Conservation (phyloP, 2,797 vertebrate species). For the Australoheros facetus region DNA sequence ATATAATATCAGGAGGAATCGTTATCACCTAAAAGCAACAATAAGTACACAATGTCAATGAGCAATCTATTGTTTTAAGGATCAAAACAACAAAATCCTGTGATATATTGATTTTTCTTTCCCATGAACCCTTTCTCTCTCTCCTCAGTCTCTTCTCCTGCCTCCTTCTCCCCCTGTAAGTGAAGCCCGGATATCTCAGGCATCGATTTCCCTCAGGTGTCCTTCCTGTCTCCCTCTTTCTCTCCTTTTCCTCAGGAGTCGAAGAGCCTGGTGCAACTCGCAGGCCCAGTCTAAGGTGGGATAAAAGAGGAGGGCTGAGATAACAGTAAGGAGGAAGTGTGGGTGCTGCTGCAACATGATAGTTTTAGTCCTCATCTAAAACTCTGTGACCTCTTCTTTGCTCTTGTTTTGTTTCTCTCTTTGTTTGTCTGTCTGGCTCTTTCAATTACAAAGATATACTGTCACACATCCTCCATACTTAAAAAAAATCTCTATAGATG, state of each 20-base stretch:
- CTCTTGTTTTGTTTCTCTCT: slow-evolving; percentile 40
- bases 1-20: slow-evolving; percentile 40
- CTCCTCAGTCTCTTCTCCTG: slow-evolving; percentile 35
- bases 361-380: slow-evolving; percentile 73
- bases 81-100: slow-evolving; percentile 68
- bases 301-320: slow-evolving; percentile 76
- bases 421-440: slow-evolving; percentile 21
- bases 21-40: slow-evolving; percentile 22
- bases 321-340: slow-evolving; percentile 81
- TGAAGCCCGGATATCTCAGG: slow-evolving; percentile 82
- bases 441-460: slow-evolving; percentile 22
- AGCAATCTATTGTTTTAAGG: slow-evolving; percentile 56
- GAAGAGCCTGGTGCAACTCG: slow-evolving; percentile 71
- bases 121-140: slow-evolving; percentile 65
- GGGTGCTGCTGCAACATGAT: slow-evolving; percentile 81
- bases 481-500: not conserved
- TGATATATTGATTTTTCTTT: slow-evolving; percentile 71
- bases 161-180: slow-evolving; percentile 69
- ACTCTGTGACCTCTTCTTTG: slow-evolving; percentile 78
- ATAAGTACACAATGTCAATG: slow-evolving; percentile 6
- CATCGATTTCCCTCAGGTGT: slow-evolving; percentile 86
- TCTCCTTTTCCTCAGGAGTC: slow-evolving; percentile 77
- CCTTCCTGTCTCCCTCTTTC: slow-evolving; percentile 84
- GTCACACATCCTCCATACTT: slow-evolving; percentile 13
- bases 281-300: slow-evolving; percentile 65